phyloP scores from a whole-genome alignment of 2,797 vertebrate genomes.

The Holocentrus rufus region DNA sequence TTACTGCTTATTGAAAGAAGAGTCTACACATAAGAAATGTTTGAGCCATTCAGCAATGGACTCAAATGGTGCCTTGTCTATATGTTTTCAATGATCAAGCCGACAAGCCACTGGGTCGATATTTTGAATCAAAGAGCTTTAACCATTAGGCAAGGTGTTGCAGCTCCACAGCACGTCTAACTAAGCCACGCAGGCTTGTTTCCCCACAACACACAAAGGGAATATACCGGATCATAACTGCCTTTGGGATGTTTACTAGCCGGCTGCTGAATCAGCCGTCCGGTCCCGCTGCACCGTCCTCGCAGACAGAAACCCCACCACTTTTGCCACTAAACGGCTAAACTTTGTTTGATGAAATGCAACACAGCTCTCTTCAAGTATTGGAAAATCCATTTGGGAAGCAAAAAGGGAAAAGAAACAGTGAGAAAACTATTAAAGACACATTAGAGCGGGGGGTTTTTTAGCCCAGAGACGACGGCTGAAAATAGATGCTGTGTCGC shows the following conservation, averaged over 20 bases:
- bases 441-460: constrained; percentile 55
- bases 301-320: constrained; percentile 33
- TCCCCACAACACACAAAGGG: constrained; percentile 42
- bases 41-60: constrained; percentile 6
- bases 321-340: constrained; percentile 35
- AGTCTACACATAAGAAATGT: too few relatives aligned
- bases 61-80: constrained; percentile 15
- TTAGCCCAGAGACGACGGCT: constrained; percentile 39
- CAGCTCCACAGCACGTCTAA: neutral
- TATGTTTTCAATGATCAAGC: constrained; percentile 15
- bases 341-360: constrained; percentile 54
- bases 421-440: constrained; percentile 70
- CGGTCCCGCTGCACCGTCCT: constrained; percentile 1
- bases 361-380: constrained; percentile 36
- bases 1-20: constrained; percentile 11
- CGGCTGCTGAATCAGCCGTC: neutral
- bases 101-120: neutral
- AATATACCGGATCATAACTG: constrained; percentile 24
- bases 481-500: constrained; percentile 68
- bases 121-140: constrained; percentile 11
- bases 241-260: constrained; percentile 33
- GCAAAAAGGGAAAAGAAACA: constrained; percentile 45
- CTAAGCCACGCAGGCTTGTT: constrained; percentile 28
- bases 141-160: neutral
- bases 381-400: constrained; percentile 69